phyloP scores from a whole-genome alignment of 2,113 vertebrate genomes.

The Dromas ardeola region DNA sequence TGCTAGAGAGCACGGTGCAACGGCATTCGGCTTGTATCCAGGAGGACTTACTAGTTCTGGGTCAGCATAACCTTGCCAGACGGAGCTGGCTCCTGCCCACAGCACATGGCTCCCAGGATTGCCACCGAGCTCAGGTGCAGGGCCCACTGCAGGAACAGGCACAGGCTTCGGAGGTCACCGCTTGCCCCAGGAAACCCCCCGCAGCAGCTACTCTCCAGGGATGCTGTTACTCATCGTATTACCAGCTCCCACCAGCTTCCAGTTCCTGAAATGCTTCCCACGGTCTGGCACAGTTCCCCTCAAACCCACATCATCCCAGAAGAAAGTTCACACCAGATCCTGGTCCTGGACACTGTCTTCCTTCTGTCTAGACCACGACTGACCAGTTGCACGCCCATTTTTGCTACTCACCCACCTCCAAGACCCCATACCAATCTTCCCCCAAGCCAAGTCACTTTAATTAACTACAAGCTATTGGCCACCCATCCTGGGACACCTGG shows the following conservation, averaged over 20 bases:
- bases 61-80: neutral
- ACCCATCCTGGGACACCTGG: neutral
- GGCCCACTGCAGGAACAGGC: neutral
- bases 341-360: neutral
- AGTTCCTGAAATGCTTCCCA: neutral
- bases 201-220: neutral
- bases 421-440: neutral
- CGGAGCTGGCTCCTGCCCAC: neutral
- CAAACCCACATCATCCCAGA: neutral
- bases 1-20: neutral
- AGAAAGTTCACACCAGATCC: neutral
- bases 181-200: neutral
- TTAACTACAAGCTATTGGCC: neutral
- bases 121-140: neutral
- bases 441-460: neutral
- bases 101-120: neutral
- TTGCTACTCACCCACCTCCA: neutral
- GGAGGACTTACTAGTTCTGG: neutral
- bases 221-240: neutral
- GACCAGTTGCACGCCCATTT: accelerated
- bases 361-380: neutral
- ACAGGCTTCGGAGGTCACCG: neutral
- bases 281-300: neutral
- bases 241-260: neutral
- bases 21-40: neutral